Evolutionary conservation across 2,113 vertebrate genomes (phyloP), one percentile per base, ranked within the genome.

Genomic region (Carassius auratus): DNA sequence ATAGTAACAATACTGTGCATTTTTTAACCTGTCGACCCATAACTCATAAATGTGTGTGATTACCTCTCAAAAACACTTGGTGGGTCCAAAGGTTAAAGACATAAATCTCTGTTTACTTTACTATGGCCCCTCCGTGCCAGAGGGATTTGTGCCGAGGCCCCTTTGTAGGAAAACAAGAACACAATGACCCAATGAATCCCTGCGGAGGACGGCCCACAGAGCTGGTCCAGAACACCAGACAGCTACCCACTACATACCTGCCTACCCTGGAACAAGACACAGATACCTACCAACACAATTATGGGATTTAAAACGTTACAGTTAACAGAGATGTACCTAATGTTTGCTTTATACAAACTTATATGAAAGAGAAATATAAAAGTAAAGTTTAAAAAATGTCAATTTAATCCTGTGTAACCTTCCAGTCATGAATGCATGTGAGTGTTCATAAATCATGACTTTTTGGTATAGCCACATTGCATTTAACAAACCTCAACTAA

Each of bases 31-130:
- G 76, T 21, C 69, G 80, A 84, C 86, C 86, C 88, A 89, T 90
- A 90, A 90, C 83, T 88, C 89, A 87, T 89, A 89, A 86, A 84
- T 61, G 55, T 84, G 76, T 62, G 84, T 74, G 83, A 88, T 86
- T 89, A 80, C 87, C 84, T 75, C 85, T 88, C 84, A 59, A 81
- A 86, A 90, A 86, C 76, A 85, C 69, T 83, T 85, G 86, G 57
- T 78, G 38, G 85, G 76, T 89, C 66, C 64, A 89, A 85, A 91
- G 90, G 90, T 89, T 89, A 90, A 91, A 89, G 76, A 87, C 86
- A 85, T 87, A 89, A 86, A 88, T 80, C 86, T 81, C 77, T 88
- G 76, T 88, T 85, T 85, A 88, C 73, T 88, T 92, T 90, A 83
- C 87, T 86, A 83, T 64, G 79, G 77, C 50, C 88, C 84, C 71